These are phyloP conservation scores for Chaetophractus vellerosus DNA, from an alignment of 2,797 vertebrate genomes.

Conservation along the genomic window DNA sequence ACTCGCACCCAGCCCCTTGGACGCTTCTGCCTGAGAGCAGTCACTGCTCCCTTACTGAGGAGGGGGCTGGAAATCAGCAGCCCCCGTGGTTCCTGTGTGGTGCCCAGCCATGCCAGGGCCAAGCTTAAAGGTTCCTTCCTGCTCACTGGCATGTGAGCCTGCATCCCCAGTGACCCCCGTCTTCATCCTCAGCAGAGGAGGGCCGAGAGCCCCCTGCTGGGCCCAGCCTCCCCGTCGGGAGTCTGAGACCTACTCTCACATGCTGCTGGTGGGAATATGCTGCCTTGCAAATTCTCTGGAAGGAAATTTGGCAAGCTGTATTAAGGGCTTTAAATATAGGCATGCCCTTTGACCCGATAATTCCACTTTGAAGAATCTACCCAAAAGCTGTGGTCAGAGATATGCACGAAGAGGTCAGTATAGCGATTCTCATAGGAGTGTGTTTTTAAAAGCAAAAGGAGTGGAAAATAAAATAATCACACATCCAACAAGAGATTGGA, in stretches of 20 bases:
- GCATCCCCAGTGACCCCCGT: background rate
- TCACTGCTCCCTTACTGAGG: background rate
- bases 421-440: background rate
- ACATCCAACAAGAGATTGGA: background rate
- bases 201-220: background rate
- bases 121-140: accelerated
- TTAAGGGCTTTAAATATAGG: background rate
- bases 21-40: background rate
- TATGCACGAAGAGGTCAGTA: background rate
- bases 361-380: background rate
- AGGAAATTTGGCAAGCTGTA: background rate
- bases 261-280: background rate
- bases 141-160: accelerated
- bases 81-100: background rate
- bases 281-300: background rate
- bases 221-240: background rate
- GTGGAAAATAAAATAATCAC: background rate
- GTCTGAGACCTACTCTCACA: background rate
- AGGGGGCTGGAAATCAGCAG: background rate
- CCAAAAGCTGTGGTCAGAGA: background rate
- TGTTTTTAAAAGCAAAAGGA: background rate
- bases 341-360: background rate
- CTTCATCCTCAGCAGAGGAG: background rate
- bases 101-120: accelerated
- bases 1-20: background rate